Evolutionary conservation across 1,140 invertebrate species (phyloP).

Genomic region (Bombus huntii): DNA sequence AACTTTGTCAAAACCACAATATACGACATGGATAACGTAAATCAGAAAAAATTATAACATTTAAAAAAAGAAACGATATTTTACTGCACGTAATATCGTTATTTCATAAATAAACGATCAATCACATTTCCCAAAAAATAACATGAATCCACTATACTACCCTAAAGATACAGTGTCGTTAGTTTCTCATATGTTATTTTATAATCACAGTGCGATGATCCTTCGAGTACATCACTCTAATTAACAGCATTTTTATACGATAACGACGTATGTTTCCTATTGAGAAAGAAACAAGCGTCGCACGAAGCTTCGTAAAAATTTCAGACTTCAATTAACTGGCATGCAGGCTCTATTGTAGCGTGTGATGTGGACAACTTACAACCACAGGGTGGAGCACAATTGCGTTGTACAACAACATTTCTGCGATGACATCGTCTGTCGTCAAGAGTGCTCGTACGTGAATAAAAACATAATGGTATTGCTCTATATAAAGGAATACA

Average conservation of each 20-base stretch:
- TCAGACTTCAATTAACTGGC: conserved; percentile 50
- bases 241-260: conserved; percentile 1
- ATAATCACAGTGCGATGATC: conserved; percentile 47
- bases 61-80: background rate
- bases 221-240: conserved; percentile 7
- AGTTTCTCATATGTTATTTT: conserved; percentile 35
- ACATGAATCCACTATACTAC: background rate
- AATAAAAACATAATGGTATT: conserved; percentile 27
- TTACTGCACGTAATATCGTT: background rate
- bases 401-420: conserved; percentile 28
- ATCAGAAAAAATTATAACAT: background rate
- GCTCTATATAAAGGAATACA: background rate
- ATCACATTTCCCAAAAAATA: background rate
- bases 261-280: background rate
- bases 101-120: background rate
- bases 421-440: conserved; percentile 17
- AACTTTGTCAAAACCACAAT: background rate
- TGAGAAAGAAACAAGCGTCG: conserved; percentile 14
- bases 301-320: conserved; percentile 31
- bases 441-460: conserved; percentile 23
- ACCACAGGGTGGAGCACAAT: conserved; percentile 15
- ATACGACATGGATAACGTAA: background rate
- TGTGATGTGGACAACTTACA: conserved; percentile 44
- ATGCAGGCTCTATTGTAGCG: conserved; percentile 57
- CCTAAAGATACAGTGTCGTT: conserved; percentile 59